phyloP scores from a whole-genome alignment of 2,797 vertebrate genomes.

The Sebastes diaconus region DNA sequence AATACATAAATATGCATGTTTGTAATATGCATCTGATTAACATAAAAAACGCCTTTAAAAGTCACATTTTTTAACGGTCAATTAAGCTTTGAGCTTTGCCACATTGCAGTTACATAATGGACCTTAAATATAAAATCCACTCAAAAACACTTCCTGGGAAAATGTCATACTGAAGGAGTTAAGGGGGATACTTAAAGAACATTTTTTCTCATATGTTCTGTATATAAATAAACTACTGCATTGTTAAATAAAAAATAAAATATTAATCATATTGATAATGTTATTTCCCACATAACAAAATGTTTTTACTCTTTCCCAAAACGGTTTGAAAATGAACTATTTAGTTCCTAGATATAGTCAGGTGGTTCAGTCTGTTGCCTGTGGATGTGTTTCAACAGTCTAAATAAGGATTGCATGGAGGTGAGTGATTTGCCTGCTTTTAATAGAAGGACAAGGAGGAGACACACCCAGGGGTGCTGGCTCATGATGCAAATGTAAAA shows the following conservation, averaged over 20 bases:
- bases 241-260: background rate
- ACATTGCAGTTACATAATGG: background rate
- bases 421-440: conserved; percentile 51
- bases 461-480: conserved; percentile 46
- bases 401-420: conserved; percentile 38
- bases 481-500: conserved; percentile 51
- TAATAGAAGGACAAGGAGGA: conserved; percentile 44
- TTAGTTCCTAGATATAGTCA: background rate
- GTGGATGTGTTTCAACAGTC: conserved; percentile 17
- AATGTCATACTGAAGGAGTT: background rate
- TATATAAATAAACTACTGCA: background rate
- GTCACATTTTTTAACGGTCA: background rate
- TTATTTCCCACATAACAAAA: background rate
- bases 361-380: conserved; percentile 11
- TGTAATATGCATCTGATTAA: background rate
- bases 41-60: background rate
- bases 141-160: background rate
- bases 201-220: background rate
- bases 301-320: background rate
- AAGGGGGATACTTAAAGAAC: background rate
- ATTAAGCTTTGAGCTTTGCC: background rate
- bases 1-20: background rate
- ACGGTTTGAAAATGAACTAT: background rate
- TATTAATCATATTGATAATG: background rate
- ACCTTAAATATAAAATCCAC: background rate